Percentiles rank a stretch among this genome's conserved stretches.
Evolutionary conservation across 1,140 invertebrate species (phyloP).

Genomic region (Cotesia chilonis): DNA sequence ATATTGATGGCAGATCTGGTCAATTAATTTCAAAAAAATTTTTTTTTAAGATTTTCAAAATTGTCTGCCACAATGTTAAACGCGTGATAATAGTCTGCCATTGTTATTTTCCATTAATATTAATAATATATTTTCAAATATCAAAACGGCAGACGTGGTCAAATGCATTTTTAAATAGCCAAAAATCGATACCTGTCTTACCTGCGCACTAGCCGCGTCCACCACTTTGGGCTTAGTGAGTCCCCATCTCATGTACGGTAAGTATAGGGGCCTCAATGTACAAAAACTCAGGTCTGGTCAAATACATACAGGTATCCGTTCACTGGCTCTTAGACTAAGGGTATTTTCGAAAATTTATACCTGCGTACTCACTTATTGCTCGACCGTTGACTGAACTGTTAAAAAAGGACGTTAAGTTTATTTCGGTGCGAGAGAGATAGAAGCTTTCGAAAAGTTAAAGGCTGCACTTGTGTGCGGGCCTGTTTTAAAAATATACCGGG

Average conservation of each 20-base stretch:
- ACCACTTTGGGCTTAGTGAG: not conserved
- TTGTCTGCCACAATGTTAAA: not conserved
- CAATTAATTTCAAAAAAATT: slow-evolving; percentile 44
- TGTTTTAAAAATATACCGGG: too few relatives aligned
- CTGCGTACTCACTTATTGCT: slow-evolving; percentile 33
- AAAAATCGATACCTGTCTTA: not conserved
- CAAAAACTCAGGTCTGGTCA: slow-evolving; percentile 3
- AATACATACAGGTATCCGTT: slow-evolving; percentile 17
- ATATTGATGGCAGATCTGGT: slow-evolving; percentile 3
- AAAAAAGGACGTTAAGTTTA: slow-evolving; percentile 33
- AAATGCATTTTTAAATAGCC: not conserved
- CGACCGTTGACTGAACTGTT: slow-evolving; percentile 39
- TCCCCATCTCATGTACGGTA: not conserved
- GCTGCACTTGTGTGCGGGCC: slow-evolving; percentile 7
- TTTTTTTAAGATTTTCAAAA: not conserved
- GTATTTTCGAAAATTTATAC: slow-evolving; percentile 45
- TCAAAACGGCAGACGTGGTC: slow-evolving; percentile 26
- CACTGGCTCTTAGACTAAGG: slow-evolving; percentile 24
- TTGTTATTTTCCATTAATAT: not conserved
- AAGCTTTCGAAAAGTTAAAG: slow-evolving; percentile 33
- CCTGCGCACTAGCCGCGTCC: not conserved
- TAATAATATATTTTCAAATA: slow-evolving; percentile 7
- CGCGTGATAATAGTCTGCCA: not conserved
- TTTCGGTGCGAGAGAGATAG: slow-evolving; percentile 24
- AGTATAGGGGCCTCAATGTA: not conserved